Percentiles rank a stretch among this genome's conserved stretches.
Conservation (phyloP, 2,888 invertebrate genomes). For the Uropetala carovei region DNA sequence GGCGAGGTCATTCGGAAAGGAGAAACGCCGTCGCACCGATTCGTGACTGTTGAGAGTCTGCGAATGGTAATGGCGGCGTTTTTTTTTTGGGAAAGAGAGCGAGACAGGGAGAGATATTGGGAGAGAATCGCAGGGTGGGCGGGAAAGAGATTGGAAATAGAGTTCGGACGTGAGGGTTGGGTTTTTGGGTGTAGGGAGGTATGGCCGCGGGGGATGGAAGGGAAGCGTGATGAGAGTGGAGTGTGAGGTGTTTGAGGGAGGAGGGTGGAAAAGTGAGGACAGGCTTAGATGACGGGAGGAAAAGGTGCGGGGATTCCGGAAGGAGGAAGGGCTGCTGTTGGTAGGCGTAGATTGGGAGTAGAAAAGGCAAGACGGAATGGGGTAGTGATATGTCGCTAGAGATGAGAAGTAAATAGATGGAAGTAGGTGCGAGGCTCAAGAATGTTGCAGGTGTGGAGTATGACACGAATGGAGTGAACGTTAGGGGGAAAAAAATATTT, state of each 20-base stretch:
- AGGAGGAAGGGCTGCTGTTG: neutral
- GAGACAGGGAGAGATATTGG: neutral
- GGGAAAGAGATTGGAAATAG: neutral
- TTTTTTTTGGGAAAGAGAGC: slow-evolving; percentile 7
- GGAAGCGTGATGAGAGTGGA: neutral
- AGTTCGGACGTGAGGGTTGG: neutral
- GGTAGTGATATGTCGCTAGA: too few species aligned
- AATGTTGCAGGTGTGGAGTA: too few species aligned
- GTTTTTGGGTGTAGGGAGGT: neutral
- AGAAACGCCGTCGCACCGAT: neutral
- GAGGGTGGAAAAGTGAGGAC: neutral
- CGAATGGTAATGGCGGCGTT: neutral
- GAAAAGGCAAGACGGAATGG: too few species aligned
- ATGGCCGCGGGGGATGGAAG: neutral
- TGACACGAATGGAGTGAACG: too few species aligned
- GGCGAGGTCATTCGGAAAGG: neutral
- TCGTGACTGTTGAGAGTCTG: neutral
- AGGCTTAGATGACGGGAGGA: neutral
- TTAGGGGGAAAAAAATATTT: too few species aligned
- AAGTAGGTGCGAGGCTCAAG: too few species aligned
- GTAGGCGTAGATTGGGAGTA: too few species aligned
- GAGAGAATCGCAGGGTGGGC: neutral
- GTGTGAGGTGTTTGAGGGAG: neutral
- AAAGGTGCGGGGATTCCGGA: neutral
- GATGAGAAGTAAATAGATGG: too few species aligned